These are phyloP conservation scores for Amblyopsis hoosieri DNA, from an alignment of 2,797 vertebrate genomes.

Conservation along the genomic window DNA sequence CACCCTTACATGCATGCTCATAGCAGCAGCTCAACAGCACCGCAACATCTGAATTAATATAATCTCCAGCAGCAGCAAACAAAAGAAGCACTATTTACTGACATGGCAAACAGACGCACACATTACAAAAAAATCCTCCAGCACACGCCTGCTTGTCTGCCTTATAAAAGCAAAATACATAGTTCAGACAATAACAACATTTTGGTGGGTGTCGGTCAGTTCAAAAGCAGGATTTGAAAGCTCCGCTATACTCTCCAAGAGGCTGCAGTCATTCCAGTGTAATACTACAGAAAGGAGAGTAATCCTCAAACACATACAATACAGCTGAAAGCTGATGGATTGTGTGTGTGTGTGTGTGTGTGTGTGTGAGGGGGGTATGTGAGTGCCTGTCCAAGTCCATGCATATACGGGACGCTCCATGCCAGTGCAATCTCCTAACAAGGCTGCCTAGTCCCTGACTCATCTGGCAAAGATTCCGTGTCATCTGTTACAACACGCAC, in stretches of 20 bases:
- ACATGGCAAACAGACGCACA: not conserved
- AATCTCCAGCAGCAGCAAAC: not conserved
- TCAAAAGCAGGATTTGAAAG: conserved; percentile 70
- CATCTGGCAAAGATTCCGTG: conserved; percentile 75
- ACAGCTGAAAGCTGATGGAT: conserved; percentile 54
- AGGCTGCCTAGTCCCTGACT: conserved; percentile 71
- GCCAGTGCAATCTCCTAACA: conserved; percentile 81
- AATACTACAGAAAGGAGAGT: conserved; percentile 64
- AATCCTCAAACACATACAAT: conserved; percentile 80
- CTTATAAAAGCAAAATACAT: conserved; percentile 57
- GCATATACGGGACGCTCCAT: conserved; percentile 63
- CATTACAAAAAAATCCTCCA: not conserved
- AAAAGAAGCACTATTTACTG: not conserved
- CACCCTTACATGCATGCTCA: conserved; percentile 12
- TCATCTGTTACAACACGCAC: conserved; percentile 62
- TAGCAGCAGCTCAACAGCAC: not conserved
- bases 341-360: conserved; percentile 51
- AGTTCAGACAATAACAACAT: conserved; percentile 57
- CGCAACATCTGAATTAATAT: not conserved
- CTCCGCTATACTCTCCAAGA: conserved; percentile 75
- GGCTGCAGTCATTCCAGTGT: conserved; percentile 72
- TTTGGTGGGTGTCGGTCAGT: conserved; percentile 80
- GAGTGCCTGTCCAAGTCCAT: conserved; percentile 12
- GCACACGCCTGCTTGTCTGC: conserved; percentile 26
- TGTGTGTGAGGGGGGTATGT: conserved; percentile 35